A percentile compares a stretch with the other conserved stretches of the same genome.
Evolutionary conservation across 1,140 invertebrate species (phyloP).

Genomic region (Atta cephalotes): DNA sequence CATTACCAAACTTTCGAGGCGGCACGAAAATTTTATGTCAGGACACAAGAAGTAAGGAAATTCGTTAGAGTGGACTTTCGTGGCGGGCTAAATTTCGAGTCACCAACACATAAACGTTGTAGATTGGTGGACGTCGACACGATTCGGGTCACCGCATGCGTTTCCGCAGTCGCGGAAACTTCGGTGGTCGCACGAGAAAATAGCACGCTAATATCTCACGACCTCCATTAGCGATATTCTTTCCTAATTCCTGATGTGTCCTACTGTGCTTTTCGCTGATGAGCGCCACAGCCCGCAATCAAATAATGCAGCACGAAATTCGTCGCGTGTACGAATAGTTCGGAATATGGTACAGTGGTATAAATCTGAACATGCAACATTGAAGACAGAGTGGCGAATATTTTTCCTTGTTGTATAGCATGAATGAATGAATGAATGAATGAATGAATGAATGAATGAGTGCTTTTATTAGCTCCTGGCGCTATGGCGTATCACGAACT

Average conservation of each 20-base stretch:
- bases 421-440: conserved; percentile 39
- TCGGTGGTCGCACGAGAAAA: neutral
- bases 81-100: neutral
- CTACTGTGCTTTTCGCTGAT: neutral
- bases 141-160: conserved; percentile 30
- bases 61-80: conserved; percentile 42
- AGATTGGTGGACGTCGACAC: neutral
- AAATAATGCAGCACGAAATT: conserved; percentile 45
- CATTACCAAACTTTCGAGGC: conserved; percentile 42
- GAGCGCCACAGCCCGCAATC: conserved; percentile 43
- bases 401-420: conserved; percentile 28
- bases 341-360: neutral
- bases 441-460: conserved; percentile 40
- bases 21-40: neutral
- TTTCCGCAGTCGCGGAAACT: conserved; percentile 23
- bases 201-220: conserved; percentile 54
- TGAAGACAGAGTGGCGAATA: conserved; percentile 15
- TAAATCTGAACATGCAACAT: conserved; percentile 51
- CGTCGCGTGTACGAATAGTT: conserved; percentile 47
- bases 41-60: conserved; percentile 25
- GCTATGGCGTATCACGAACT: conserved; percentile 27
- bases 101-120: neutral
- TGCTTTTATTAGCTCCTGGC: conserved; percentile 34
- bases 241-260: neutral
- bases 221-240: conserved; percentile 54